A percentile compares a stretch with the other conserved stretches of the same genome.
phyloP scores from a whole-genome alignment of 2,888 invertebrate species.

The Napeogenes inachia region DNA sequence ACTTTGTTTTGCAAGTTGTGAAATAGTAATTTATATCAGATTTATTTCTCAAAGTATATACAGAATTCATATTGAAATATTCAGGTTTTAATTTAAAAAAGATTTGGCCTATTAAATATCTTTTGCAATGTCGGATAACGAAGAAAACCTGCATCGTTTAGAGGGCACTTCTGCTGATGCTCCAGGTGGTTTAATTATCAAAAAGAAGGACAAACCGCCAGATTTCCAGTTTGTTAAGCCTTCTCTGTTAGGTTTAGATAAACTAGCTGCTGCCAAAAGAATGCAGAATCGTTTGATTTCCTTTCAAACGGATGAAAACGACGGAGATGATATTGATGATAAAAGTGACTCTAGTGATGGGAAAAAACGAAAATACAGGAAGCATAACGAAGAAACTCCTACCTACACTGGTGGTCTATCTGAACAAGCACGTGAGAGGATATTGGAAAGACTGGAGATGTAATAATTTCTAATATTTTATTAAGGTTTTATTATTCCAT shows the following conservation, averaged over 20 bases:
- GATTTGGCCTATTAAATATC: background rate
- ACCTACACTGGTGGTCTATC: slow-evolving; percentile 96
- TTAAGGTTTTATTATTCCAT: background rate
- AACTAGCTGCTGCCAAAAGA: slow-evolving; percentile 86
- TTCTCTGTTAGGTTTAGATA: slow-evolving; percentile 90
- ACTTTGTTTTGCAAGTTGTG: slow-evolving; percentile 12
- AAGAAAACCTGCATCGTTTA: slow-evolving; percentile 82
- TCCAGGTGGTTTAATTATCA: slow-evolving; percentile 85
- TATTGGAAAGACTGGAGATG: slow-evolving; percentile 80
- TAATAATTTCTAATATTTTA: slow-evolving; percentile 34
- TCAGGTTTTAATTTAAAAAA: background rate
- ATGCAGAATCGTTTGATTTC: slow-evolving; percentile 83
- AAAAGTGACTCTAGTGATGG: slow-evolving; percentile 37
- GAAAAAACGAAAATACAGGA: slow-evolving; percentile 83
- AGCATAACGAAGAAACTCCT: slow-evolving; percentile 91
- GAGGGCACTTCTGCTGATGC: slow-evolving; percentile 80
- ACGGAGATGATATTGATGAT: slow-evolving; percentile 45
- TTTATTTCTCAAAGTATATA: slow-evolving; percentile 3
- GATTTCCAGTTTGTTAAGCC: slow-evolving; percentile 86
- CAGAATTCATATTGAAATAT: background rate
- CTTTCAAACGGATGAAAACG: slow-evolving; percentile 72
- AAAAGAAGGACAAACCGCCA: slow-evolving; percentile 76
- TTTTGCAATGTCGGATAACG: slow-evolving; percentile 60
- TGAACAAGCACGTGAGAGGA: slow-evolving; percentile 84
- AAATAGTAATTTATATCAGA: background rate